These are phyloP conservation scores for Hippocampus abdominalis DNA, from an alignment of 2,113 vertebrate species.

Conservation along the genomic window DNA sequence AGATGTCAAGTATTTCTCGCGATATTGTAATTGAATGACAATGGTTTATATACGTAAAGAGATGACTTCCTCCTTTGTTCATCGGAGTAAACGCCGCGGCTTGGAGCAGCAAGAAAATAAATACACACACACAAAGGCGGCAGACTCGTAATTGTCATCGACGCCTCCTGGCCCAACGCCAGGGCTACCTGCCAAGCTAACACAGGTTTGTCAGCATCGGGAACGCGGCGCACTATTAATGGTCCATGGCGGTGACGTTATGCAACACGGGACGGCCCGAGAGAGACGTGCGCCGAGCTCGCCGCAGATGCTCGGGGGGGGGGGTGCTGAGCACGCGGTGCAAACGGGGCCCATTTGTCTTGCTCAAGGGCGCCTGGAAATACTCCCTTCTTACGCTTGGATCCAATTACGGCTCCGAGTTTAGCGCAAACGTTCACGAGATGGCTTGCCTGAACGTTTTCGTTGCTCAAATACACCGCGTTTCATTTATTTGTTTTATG, in stretches of 20 bases:
- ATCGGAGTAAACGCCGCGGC: not conserved
- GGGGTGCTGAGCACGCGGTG: too few relatives aligned
- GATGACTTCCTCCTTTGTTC: not conserved
- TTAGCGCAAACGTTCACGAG: too few relatives aligned
- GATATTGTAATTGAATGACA: not conserved
- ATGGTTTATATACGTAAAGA: not conserved
- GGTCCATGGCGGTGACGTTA: not conserved
- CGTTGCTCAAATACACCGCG: not conserved
- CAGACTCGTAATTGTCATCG: not conserved
- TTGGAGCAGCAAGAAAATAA: not conserved
- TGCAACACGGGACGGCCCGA: not conserved
- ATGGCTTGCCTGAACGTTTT: not conserved
- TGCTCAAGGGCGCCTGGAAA: not conserved
- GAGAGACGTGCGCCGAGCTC: not conserved
- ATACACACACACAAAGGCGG: not conserved
- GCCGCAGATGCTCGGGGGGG: not conserved
- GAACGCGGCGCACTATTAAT: not conserved
- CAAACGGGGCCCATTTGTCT: too few relatives aligned
- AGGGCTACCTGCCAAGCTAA: not conserved
- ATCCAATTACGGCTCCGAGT: not conserved
- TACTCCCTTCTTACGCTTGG: not conserved
- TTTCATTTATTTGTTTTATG: not conserved
- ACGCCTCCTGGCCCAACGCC: not conserved
- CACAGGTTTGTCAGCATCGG: constrained; percentile 3
- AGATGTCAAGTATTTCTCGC: not conserved